Percentiles rank a stretch among this genome's conserved stretches.
phyloP scores from a whole-genome alignment of 2,888 invertebrate species.

The Empis stercorea region DNA sequence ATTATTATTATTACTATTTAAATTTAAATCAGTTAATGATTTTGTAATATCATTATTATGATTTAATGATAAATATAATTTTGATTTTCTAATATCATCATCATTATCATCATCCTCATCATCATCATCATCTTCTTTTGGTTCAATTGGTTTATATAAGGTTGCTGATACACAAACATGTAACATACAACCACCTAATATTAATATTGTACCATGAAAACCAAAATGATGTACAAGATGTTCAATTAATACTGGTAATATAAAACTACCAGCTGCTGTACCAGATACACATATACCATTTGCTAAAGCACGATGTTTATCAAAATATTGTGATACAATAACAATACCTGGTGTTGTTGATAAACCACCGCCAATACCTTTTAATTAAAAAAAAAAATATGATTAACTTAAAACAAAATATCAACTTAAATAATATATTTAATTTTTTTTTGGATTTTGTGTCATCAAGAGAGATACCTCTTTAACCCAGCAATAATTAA shows the following conservation, averaged over 20 bases:
- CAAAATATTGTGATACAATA: constrained; percentile 67
- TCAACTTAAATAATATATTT: too few species aligned
- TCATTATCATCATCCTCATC: constrained; percentile 19
- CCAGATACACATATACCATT: constrained; percentile 72
- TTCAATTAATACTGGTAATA: constrained; percentile 61
- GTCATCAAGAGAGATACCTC: too few species aligned
- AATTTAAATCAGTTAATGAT: constrained; percentile 26
- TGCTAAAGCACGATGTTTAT: constrained; percentile 62
- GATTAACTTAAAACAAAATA: too few species aligned
- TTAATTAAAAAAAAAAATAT: too few species aligned
- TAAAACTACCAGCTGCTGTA: constrained; percentile 66
- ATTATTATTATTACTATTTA: constrained; percentile 25
- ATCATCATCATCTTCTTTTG: constrained; percentile 15
- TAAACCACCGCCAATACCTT: constrained; percentile 65
- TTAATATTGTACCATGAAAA: constrained; percentile 55
- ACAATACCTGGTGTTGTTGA: constrained; percentile 72
- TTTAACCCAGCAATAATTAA: too few species aligned
- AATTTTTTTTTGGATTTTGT: too few species aligned
- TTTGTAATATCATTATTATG: constrained; percentile 13
- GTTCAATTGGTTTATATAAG: constrained; percentile 45
- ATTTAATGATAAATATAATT: not conserved
- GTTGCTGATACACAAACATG: constrained; percentile 62
- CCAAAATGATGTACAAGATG: constrained; percentile 56
- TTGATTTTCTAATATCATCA: not conserved
- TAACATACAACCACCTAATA: constrained; percentile 59